A percentile compares a stretch with the other conserved stretches of the same genome.
Evolutionary conservation across 2,888 invertebrate species (phyloP).

Genomic region (Dysmachus trigonus): DNA sequence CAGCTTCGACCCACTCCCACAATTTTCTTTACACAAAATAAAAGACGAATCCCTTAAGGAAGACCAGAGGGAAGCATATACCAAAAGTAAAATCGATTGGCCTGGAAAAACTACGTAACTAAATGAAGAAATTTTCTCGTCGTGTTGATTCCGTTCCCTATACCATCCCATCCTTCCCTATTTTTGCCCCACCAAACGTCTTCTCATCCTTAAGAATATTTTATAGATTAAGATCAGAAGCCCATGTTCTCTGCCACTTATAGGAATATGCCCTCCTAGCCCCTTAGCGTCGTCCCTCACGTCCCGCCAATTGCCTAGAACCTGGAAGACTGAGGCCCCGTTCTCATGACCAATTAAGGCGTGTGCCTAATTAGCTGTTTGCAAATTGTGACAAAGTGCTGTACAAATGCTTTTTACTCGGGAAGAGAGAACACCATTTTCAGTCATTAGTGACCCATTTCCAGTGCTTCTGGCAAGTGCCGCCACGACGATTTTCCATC

Average conservation of each 20-base stretch:
- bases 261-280: not conserved
- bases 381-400: constrained; percentile 30
- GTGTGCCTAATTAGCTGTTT: constrained; percentile 30
- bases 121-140: not conserved
- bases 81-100: not conserved
- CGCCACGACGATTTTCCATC: not conserved
- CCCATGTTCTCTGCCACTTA: constrained; percentile 27
- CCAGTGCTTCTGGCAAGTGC: not conserved
- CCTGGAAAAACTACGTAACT: not conserved
- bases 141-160: not conserved
- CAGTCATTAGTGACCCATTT: constrained; percentile 35
- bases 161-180: not conserved
- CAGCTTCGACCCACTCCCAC: not conserved
- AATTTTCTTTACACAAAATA: not conserved
- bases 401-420: constrained; percentile 19
- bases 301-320: not conserved
- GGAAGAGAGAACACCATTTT: not conserved
- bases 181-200: not conserved
- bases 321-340: not conserved
- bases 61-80: not conserved
- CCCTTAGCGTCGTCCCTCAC: not conserved
- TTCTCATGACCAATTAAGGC: constrained; percentile 33
- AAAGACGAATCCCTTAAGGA: not conserved
- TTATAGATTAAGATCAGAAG: constrained; percentile 10
- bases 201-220: not conserved